Evolutionary conservation across 2,888 invertebrate species (phyloP).

Genomic region (Dexiosoma caninum): DNA sequence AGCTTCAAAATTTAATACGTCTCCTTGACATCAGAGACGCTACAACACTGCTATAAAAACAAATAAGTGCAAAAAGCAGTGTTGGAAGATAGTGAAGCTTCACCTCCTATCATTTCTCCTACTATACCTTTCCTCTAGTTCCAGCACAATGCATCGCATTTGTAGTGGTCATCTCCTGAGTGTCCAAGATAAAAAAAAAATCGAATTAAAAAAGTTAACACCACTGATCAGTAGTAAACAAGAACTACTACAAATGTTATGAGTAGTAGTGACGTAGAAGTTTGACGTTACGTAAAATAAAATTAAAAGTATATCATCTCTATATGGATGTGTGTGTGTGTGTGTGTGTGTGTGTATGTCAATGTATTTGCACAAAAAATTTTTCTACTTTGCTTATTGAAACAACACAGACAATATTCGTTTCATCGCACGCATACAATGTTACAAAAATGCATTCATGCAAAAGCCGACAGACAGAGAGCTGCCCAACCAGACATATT

Average conservation of each 20-base stretch:
- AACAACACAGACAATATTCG: not conserved
- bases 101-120: too few relatives aligned
- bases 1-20: too few relatives aligned
- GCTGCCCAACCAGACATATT: constrained; percentile 13
- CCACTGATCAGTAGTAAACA: not conserved
- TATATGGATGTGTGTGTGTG: not conserved
- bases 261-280: constrained; percentile 36
- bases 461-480: not conserved
- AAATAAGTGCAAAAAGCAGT: too few relatives aligned
- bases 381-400: not conserved
- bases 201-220: too few relatives aligned
- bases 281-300: constrained; percentile 18
- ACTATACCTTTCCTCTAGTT: too few relatives aligned
- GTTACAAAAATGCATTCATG: not conserved
- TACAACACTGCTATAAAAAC: too few relatives aligned
- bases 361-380: not conserved
- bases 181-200: too few relatives aligned
- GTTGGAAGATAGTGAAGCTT: too few relatives aligned
- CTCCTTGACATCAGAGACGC: too few relatives aligned
- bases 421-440: not conserved
- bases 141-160: too few relatives aligned
- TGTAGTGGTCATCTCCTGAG: too few relatives aligned
- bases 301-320: not conserved
- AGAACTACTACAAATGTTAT: constrained; percentile 26
- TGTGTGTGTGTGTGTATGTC: not conserved